phyloP scores from a whole-genome alignment of 2,888 invertebrate genomes.

The Amiota communis region DNA sequence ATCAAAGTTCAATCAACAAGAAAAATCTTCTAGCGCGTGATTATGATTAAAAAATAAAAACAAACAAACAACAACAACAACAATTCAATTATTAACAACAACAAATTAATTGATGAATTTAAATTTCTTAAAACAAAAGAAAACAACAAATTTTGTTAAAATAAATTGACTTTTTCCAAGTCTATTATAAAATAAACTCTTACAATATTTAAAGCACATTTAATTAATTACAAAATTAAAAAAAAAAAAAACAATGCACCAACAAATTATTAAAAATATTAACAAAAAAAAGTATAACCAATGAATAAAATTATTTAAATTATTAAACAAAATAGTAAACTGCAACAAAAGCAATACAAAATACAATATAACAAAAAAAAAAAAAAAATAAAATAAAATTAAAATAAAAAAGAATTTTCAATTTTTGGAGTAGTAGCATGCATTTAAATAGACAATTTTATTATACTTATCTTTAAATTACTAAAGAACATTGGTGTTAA shows the following conservation, averaged over 20 bases:
- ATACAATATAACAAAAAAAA: not conserved
- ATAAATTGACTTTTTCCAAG: constrained; percentile 9
- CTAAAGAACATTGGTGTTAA: too few species aligned
- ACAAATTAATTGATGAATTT: constrained; percentile 8
- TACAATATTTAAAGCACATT: constrained; percentile 1
- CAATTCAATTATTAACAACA: constrained; percentile 32
- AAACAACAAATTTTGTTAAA: constrained; percentile 29
- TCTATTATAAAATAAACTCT: too few species aligned
- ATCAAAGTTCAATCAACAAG: constrained; percentile 35
- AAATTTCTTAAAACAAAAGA: constrained; percentile 19
- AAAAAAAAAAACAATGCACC: not conserved
- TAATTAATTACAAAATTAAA: not conserved
- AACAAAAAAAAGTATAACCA: not conserved
- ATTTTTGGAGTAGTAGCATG: too few species aligned
- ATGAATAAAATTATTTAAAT: not conserved
- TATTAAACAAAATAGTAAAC: not conserved
- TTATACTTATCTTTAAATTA: too few species aligned
- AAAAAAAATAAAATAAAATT: not conserved
- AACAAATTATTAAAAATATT: constrained; percentile 2
- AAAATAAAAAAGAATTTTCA: too few species aligned
- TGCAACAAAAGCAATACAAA: not conserved
- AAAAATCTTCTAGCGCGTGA: constrained; percentile 57
- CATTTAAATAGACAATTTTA: too few species aligned
- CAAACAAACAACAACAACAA: constrained; percentile 26
- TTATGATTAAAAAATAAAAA: constrained; percentile 36